A percentile compares a stretch with the other conserved stretches of the same genome.
phyloP scores from a whole-genome alignment of 2,888 invertebrate species.

The Gari tellinella region DNA sequence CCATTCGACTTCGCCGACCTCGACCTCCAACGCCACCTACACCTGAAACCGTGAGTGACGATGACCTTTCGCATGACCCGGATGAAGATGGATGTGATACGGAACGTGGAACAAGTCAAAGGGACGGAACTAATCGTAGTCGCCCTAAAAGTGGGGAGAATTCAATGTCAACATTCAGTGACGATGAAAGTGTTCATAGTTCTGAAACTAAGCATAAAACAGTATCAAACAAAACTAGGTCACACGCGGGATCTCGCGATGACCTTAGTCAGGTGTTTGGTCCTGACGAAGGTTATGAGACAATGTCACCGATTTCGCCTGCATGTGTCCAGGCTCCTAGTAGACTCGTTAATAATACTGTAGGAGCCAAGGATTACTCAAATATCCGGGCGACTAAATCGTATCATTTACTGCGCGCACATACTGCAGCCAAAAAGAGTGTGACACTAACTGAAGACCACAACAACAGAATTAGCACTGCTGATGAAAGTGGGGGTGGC shows the following conservation, averaged over 20 bases:
- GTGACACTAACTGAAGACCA: constrained; percentile 11
- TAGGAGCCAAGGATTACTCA: constrained; percentile 33
- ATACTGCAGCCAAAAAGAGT: constrained; percentile 16
- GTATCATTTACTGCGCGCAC: constrained; percentile 28
- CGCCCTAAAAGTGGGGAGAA: constrained; percentile 1
- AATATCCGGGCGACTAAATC: constrained; percentile 49
- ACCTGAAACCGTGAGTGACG: constrained; percentile 44
- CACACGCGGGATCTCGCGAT: constrained; percentile 2
- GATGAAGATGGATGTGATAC: constrained; percentile 18
- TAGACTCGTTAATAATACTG: constrained; percentile 25
- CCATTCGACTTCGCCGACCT: constrained; percentile 64
- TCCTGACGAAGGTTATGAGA: constrained; percentile 61
- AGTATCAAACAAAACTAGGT: neutral
- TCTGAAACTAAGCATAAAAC: constrained; percentile 17
- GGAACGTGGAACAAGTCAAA: neutral
- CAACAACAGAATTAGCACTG: neutral
- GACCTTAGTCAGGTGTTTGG: constrained; percentile 56
- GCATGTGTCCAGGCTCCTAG: constrained; percentile 22
- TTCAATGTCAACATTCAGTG: neutral
- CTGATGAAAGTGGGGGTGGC: constrained; percentile 31
- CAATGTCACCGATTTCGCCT: constrained; percentile 60
- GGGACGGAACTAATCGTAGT: neutral
- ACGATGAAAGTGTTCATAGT: constrained; percentile 20
- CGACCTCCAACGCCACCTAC: constrained; percentile 58
- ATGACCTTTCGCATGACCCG: constrained; percentile 24